Base-by-base conservation (phyloP, 2,888 invertebrate species). In the Rhagophthalmus giganteus region DNA sequence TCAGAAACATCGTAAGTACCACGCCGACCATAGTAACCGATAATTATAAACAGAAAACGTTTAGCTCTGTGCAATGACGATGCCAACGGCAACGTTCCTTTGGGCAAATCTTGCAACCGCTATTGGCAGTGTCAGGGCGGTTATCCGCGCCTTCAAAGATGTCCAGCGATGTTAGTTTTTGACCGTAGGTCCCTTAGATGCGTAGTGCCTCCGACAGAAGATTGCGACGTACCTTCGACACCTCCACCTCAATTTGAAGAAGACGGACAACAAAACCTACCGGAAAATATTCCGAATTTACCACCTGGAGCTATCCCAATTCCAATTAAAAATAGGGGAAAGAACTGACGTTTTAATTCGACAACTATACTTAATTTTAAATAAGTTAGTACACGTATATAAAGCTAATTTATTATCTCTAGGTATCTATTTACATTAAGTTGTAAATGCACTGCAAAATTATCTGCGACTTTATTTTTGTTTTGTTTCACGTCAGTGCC, bases 61-160 rank as follows among this genome's bases (percentile, higher is more conserved):
- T 20, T 77, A 93, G 93, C 93, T 49, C 85, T 94, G 39, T 94
- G 93, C 76, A 92, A 92, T 71, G 91, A 91, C 32, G 92, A 92
- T 66, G 82, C 94, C 40, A 93, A 94, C 74, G 93, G 93, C 54
- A 92, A 93, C 75, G 93, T 94, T 7, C 88, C 92, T 0, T 79
- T 94, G 7, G 92, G 93, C 63, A 93, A 93, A 75, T 93, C 92
- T 39, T 94, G 93, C 81, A 93, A 93, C 78, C 81, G 93, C 8
- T 94, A 94, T 77, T 94, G 94, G 94, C 91, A 92, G 70, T 94
- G 94, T 71, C 92, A 93, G 71, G 93, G 93, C 2, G 94, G 94
- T 0, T 94, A 94, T 75, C 94, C 94, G 3, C 87, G 93, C 47
- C 83, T 94, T 3, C 93, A 93, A 71, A 80, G 93, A 37, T 93